Evolutionary conservation across 35 echinoderm and acorn worm species (phyloP), one percentile per base, ranked within the genome.

Genomic region (Ophiothrix spiculata): DNA sequence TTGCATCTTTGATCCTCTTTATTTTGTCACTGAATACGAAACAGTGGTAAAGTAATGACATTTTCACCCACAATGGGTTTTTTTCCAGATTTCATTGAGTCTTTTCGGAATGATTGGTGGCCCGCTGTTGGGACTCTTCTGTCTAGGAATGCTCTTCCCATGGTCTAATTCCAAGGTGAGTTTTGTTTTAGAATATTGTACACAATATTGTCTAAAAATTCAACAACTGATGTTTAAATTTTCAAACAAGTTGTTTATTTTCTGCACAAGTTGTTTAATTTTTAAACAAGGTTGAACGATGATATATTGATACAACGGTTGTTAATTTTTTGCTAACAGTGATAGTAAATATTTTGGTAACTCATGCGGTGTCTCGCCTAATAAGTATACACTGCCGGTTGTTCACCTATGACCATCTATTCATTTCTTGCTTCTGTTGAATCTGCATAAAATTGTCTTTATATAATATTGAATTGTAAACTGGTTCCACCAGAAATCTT

Each of bases 41-140:
- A n/a, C n/a, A n/a, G n/a, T n/a, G n/a, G n/a, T n/a, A 77, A 23
- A 15, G 13, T 34, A 15, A 77, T 0, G 1, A 40, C 10, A 46
- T 35, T 69, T 89, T n/a, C n/a, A n/a, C n/a, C n/a, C n/a, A n/a
- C n/a, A n/a, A n/a, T n/a, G n/a, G 56, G 79, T 64, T 39, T 40
- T 1, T 29, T 73, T 87, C 75, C 32, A 93, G 91, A 39, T 79
- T 78, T 75, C 91, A 11, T 77, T 89, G 41, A 89, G 81, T 74
- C 79, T 93, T 64, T 93, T 89, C 38, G 91, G 91, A 19, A 93
- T 93, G 75, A 78, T 89, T 33, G 91, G 91, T 6, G 91, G 91
- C 28, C 91, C 91, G 8, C 41, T 85, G 0, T 42, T 93, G 31
- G 91, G 91, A 33, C 23, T 93, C 0, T 93, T 93, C 63, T 84